phyloP scores from a whole-genome alignment of 2,888 invertebrate genomes.

The Timema podura region DNA sequence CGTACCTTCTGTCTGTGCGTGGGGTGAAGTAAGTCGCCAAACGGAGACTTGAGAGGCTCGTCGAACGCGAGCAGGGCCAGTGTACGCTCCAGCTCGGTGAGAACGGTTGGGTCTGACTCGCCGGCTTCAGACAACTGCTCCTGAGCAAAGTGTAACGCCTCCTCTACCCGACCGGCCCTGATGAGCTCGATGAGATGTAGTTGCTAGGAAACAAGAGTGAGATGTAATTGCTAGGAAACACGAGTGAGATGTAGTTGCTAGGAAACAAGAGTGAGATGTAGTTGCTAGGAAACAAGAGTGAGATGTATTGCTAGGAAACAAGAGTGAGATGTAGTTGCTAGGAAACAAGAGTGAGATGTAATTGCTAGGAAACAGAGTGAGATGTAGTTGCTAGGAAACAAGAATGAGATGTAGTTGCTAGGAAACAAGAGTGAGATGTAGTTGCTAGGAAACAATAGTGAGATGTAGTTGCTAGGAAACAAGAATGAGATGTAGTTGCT shows the following conservation, averaged over 20 bases:
- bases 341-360: conserved; percentile 31
- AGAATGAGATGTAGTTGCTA: conserved; percentile 81
- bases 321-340: conserved; percentile 86
- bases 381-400: conserved; percentile 71
- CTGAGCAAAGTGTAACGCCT: conserved; percentile 85
- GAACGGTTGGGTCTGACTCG: conserved; percentile 65
- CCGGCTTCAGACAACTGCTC: conserved; percentile 86
- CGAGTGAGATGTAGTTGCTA: conserved; percentile 79
- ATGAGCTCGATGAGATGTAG: conserved; percentile 86
- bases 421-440: conserved; percentile 31
- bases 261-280: conserved; percentile 59
- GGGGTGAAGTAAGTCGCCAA: conserved; percentile 87
- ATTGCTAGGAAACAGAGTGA: too few species aligned
- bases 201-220: conserved; percentile 57
- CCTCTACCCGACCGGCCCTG: conserved; percentile 77
- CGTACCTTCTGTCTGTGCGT: conserved; percentile 88
- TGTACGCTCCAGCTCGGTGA: conserved; percentile 84
- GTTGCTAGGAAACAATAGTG: too few species aligned
- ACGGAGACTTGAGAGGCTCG: conserved; percentile 91
- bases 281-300: conserved; percentile 58
- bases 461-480: conserved; percentile 76
- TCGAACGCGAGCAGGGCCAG: conserved; percentile 94
- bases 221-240: conserved; percentile 62
- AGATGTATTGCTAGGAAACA: too few species aligned
- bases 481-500: neutral